These are phyloP conservation scores for Bombus superbus DNA, from an alignment of 1,140 invertebrate genomes.

Conservation along the genomic window DNA sequence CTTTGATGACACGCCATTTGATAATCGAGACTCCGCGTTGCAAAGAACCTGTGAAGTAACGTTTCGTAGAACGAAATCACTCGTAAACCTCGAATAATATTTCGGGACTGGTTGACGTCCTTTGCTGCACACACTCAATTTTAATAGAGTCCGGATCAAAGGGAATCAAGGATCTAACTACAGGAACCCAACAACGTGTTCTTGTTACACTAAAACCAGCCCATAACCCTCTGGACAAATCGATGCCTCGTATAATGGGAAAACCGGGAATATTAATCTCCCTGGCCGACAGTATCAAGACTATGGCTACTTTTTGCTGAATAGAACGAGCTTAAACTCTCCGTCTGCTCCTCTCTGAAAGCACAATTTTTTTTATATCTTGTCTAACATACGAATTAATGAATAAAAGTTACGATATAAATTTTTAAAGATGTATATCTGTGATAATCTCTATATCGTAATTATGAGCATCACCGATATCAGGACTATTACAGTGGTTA, in stretches of 20 bases:
- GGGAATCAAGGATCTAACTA: constrained; percentile 28
- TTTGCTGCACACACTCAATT: constrained; percentile 1
- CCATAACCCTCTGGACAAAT: not conserved
- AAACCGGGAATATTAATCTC: constrained; percentile 34
- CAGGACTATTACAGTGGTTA: no score
- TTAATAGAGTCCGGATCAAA: constrained; percentile 39
- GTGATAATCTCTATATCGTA: no score
- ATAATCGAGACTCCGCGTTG: not conserved
- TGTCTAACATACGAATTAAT: not conserved
- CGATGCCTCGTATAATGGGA: constrained; percentile 23
- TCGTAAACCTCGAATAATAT: constrained; percentile 3
- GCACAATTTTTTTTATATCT: not conserved
- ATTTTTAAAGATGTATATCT: no score
- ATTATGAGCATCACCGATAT: no score
- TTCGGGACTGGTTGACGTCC: not conserved
- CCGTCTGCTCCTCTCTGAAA: not conserved
- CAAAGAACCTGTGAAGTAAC: not conserved
- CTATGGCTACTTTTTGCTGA: not conserved
- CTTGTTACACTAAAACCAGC: constrained; percentile 10
- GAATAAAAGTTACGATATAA: no score
- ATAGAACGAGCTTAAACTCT: not conserved
- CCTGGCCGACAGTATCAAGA: not conserved
- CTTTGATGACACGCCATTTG: not conserved
- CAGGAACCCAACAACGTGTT: constrained; percentile 7
- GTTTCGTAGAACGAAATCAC: not conserved